Evolutionary conservation across 2,113 vertebrate genomes (phyloP).

Genomic region (Plecturocebus donacophilus): DNA sequence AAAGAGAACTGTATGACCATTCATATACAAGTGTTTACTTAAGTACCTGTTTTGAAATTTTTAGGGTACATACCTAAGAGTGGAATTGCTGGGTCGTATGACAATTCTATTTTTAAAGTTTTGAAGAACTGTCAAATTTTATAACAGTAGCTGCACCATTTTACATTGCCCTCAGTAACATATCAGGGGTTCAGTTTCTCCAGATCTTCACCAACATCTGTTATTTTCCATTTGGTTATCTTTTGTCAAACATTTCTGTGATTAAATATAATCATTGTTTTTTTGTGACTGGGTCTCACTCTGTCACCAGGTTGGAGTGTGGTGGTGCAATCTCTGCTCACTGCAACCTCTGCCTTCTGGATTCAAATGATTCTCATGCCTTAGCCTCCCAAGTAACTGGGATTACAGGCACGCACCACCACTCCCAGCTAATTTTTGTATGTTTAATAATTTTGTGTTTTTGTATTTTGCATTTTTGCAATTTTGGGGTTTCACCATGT

Average conservation of each 20-base stretch:
- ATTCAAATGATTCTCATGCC: too few relatives aligned
- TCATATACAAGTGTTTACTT: neutral
- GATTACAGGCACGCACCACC: too few relatives aligned
- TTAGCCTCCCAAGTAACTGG: too few relatives aligned
- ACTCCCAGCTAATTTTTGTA: too few relatives aligned
- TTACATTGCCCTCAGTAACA: neutral
- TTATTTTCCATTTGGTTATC: neutral
- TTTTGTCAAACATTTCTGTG: conserved; percentile 10
- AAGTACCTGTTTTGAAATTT: neutral
- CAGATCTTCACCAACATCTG: neutral
- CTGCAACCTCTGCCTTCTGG: too few relatives aligned
- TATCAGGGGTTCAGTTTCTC: neutral
- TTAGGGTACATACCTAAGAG: neutral
- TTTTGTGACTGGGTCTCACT: too few relatives aligned
- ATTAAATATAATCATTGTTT: neutral
- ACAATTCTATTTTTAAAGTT: conserved; percentile 22
- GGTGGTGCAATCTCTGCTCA: too few relatives aligned
- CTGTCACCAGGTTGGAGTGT: too few relatives aligned
- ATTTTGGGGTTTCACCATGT: too few relatives aligned
- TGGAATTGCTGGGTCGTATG: neutral
- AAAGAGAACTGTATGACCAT: neutral
- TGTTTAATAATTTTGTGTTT: too few relatives aligned
- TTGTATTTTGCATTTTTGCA: too few relatives aligned
- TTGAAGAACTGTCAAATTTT: neutral
- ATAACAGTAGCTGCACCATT: neutral